A percentile compares a stretch with the other conserved stretches of the same genome.
These are phyloP conservation scores for Gila orcuttii DNA, from an alignment of 2,113 vertebrate species.

Conservation along the genomic window DNA sequence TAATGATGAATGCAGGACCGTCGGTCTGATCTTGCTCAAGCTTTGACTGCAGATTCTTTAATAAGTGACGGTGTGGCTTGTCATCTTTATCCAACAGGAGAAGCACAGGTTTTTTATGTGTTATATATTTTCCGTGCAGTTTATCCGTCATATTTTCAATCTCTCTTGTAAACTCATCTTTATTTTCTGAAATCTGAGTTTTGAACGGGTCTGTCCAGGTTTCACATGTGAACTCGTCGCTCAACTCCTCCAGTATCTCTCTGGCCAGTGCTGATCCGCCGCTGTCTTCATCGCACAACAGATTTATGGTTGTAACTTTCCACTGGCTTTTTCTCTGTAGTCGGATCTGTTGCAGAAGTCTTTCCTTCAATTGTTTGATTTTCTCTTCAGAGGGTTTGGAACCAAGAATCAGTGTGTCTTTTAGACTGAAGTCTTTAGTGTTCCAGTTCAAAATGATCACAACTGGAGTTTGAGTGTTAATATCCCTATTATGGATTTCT, in stretches of 20 bases:
- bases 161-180: background rate
- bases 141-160: background rate
- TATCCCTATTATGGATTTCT: background rate
- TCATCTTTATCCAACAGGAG: background rate
- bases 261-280: background rate
- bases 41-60: background rate
- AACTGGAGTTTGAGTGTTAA: background rate
- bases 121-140: background rate
- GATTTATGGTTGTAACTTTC: background rate
- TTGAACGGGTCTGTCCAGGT: background rate
- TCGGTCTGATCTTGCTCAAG: background rate
- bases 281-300: background rate
- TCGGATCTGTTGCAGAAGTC: background rate
- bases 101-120: background rate
- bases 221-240: background rate
- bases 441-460: background rate
- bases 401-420: background rate
- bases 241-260: background rate
- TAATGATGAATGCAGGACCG: background rate
- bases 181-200: background rate
- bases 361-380: background rate
- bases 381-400: background rate
- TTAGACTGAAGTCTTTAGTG: background rate
- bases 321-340: background rate
- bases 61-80: background rate